These are phyloP conservation scores for Chionis minor DNA, from an alignment of 2,113 vertebrate species.

Conservation along the genomic window DNA sequence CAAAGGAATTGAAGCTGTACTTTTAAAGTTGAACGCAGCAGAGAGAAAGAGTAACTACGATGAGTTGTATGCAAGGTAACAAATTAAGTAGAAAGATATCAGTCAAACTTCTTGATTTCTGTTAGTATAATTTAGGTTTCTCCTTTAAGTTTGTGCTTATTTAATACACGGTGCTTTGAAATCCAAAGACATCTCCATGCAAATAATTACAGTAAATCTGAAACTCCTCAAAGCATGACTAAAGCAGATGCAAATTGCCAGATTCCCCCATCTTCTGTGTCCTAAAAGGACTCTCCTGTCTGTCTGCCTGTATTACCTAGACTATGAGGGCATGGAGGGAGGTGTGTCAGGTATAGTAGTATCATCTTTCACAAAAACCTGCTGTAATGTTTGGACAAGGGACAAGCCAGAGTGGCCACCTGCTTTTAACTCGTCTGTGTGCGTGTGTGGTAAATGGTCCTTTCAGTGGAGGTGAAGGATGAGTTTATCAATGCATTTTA, in stretches of 20 bases:
- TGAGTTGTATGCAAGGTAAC: background rate
- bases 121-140: background rate
- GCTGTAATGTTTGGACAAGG: background rate
- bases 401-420: background rate
- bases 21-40: background rate
- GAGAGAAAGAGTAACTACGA: background rate
- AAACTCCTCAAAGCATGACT: background rate
- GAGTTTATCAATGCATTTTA: background rate
- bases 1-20: background rate
- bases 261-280: background rate
- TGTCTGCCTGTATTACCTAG: background rate
- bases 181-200: background rate
- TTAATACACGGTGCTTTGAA: background rate
- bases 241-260: background rate
- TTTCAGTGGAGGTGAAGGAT: background rate
- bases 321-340: background rate
- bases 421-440: background rate
- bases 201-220: background rate
- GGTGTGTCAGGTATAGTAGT: background rate
- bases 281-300: background rate
- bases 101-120: background rate
- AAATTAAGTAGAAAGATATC: background rate
- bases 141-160: background rate
- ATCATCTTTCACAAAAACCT: background rate
- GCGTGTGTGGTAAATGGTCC: background rate